Evolutionary conservation across 2,797 vertebrate genomes (phyloP).

Genomic region (Poliocrania exsul): DNA sequence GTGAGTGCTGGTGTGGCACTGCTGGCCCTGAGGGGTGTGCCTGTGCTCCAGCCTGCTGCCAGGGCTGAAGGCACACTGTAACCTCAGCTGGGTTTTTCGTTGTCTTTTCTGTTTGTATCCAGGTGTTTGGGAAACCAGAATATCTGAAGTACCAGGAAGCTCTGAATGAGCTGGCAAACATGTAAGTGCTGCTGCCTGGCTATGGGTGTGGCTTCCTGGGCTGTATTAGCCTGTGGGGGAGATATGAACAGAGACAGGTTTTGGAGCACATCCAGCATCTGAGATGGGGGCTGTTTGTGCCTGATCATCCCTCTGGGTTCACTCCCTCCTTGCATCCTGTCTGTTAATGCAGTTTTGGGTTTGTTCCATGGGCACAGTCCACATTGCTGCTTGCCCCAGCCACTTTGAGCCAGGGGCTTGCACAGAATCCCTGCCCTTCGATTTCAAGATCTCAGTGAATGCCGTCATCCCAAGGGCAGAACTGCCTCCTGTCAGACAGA

Average conservation of each 20-base stretch:
- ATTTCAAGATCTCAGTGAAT: not conserved
- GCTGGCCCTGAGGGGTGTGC: rapidly evolving
- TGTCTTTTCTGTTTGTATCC: not conserved
- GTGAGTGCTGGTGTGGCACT: constrained; percentile 63
- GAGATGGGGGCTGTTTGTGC: no score
- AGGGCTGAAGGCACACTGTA: rapidly evolving
- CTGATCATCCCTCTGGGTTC: not conserved
- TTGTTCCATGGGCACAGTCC: not conserved
- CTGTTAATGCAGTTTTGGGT: not conserved
- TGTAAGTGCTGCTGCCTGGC: constrained; percentile 80
- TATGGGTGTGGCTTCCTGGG: not conserved
- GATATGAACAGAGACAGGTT: not conserved
- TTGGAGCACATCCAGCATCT: not conserved
- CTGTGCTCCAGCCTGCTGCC: not conserved
- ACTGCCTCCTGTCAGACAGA: rapidly evolving
- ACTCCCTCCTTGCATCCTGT: not conserved
- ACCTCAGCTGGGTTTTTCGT: rapidly evolving
- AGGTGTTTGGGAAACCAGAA: constrained; percentile 90
- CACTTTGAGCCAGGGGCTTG: not conserved
- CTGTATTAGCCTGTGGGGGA: rapidly evolving
- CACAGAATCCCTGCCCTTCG: not conserved
- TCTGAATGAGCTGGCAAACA: constrained; percentile 84
- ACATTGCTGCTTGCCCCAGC: rapidly evolving
- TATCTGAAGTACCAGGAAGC: constrained; percentile 89
- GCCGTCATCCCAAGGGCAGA: rapidly evolving